Conservation (phyloP, 2,888 invertebrate species). For the Pollenia labialis region DNA sequence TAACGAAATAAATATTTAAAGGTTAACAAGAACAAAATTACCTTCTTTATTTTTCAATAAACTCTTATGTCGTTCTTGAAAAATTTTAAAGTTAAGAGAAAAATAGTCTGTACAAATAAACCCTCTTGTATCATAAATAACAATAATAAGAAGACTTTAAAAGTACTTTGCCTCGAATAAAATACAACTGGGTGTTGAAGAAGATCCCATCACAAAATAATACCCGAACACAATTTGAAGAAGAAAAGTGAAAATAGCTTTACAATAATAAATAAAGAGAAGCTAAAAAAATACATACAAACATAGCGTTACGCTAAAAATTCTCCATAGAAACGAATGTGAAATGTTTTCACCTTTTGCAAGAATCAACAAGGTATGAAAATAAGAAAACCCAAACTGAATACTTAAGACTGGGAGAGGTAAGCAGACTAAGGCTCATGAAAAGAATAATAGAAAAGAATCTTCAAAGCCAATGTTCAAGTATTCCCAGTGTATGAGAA, state of each 20-base stretch:
- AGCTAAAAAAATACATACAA: slow-evolving; percentile 10
- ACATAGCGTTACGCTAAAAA: background rate
- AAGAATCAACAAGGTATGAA: background rate
- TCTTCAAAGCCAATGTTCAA: background rate
- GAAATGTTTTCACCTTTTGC: background rate
- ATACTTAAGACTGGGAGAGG: background rate
- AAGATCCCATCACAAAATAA: background rate
- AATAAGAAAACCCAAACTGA: background rate
- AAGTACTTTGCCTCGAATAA: slow-evolving; percentile 27
- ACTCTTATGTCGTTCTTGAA: background rate
- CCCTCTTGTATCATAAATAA: slow-evolving; percentile 23
- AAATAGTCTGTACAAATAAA: background rate
- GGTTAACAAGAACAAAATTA: slow-evolving; percentile 25
- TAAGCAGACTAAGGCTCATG: background rate
- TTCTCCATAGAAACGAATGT: background rate
- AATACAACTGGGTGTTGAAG: slow-evolving; percentile 4
- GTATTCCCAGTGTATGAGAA: background rate
- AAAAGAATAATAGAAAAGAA: background rate
- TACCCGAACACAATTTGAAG: background rate
- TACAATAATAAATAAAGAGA: slow-evolving; percentile 39
- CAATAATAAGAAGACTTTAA: slow-evolving; percentile 14
- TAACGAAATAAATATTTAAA: slow-evolving; percentile 40
- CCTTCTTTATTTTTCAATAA: slow-evolving; percentile 30
- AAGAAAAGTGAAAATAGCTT: slow-evolving; percentile 34
- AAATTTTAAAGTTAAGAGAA: no score